These are phyloP conservation scores for Selenia dentaria DNA, from an alignment of 2,888 invertebrate genomes.

Conservation along the genomic window DNA sequence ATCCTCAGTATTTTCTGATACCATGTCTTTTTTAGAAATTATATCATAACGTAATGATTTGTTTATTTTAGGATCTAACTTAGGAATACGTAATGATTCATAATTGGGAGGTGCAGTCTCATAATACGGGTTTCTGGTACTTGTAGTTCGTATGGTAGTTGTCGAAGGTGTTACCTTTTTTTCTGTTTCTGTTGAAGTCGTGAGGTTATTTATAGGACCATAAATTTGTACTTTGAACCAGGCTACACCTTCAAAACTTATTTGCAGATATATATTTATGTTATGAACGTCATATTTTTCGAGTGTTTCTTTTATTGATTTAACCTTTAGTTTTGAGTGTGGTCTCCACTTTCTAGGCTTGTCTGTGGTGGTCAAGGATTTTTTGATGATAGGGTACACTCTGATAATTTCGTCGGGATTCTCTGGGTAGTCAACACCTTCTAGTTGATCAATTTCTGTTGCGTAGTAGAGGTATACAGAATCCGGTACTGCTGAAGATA, in stretches of 20 bases:
- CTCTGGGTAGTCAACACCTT: not conserved
- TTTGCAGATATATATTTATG: not conserved
- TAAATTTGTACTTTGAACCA: not conserved
- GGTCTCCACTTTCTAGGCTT: not conserved
- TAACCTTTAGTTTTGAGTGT: not conserved
- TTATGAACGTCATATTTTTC: not conserved
- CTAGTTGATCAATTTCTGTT: not conserved
- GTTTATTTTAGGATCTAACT: too few species aligned
- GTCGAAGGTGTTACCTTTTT: not conserved
- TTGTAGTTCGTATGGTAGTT: not conserved
- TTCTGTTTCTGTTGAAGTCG: not conserved
- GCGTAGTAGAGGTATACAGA: not conserved
- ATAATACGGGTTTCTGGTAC: not conserved
- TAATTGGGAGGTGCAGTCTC: not conserved
- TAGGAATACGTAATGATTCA: too few species aligned
- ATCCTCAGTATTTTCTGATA: too few species aligned
- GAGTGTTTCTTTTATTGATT: not conserved
- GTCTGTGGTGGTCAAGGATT: not conserved
- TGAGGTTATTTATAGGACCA: not conserved
- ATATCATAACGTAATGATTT: too few species aligned
- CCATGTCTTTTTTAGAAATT: too few species aligned
- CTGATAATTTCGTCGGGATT: not conserved
- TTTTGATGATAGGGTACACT: not conserved
- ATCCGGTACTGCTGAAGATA: not conserved
- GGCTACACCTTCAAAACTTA: not conserved